Evolutionary conservation across 2,797 vertebrate genomes (phyloP).

Genomic region (Lagodon rhomboides): DNA sequence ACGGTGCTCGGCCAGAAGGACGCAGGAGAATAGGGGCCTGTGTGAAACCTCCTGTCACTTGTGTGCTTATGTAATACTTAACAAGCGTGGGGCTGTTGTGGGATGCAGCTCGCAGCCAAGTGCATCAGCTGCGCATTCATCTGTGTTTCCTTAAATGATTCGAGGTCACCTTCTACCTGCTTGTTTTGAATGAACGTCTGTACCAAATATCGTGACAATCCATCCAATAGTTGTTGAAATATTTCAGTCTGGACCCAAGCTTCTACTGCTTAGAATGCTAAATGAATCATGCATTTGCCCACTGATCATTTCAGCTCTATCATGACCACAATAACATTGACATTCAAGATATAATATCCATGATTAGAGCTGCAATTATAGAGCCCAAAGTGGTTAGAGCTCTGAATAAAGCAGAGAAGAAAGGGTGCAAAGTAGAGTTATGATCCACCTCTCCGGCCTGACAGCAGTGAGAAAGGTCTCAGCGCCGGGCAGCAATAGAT

Average conservation of each 20-base stretch:
- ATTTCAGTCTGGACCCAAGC: neutral
- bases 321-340: neutral
- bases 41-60: slow-evolving; percentile 71
- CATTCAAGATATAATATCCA: neutral
- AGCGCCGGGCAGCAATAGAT: slow-evolving; percentile 33
- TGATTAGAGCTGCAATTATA: neutral
- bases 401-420: neutral
- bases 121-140: slow-evolving; percentile 16
- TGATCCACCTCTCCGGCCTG: slow-evolving; percentile 2
- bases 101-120: slow-evolving; percentile 47
- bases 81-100: slow-evolving; percentile 56
- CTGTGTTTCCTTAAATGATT: neutral
- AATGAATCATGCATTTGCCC: neutral
- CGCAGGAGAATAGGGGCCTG: slow-evolving; percentile 70
- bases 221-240: neutral
- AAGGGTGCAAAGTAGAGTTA: slow-evolving; percentile 15
- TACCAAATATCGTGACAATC: neutral
- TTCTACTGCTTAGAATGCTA: neutral
- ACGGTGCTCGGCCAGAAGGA: slow-evolving; percentile 44
- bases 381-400: neutral
- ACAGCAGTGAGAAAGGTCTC: slow-evolving; percentile 39
- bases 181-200: neutral
- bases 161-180: neutral
- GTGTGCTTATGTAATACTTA: slow-evolving; percentile 66
- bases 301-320: neutral